Conservation (phyloP, 2,113 vertebrate species). For the Bostrychus sinensis region DNA sequence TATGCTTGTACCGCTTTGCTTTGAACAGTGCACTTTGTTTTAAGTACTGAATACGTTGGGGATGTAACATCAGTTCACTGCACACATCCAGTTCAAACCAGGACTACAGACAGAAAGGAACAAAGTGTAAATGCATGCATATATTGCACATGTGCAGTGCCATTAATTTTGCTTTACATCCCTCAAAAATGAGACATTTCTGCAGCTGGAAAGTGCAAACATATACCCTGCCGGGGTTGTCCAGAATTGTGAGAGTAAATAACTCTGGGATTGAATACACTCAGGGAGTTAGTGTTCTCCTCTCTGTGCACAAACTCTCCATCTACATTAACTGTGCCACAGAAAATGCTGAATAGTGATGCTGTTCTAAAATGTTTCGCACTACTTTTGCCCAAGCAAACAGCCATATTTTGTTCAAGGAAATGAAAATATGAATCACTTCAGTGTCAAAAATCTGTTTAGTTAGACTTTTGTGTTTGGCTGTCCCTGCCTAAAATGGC, state of each 20-base stretch:
- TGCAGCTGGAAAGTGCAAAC: slow-evolving; percentile 27
- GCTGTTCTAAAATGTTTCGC: slow-evolving; percentile 25
- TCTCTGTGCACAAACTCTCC: slow-evolving; percentile 39
- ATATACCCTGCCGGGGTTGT: neutral
- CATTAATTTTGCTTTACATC: slow-evolving; percentile 20
- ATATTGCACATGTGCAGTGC: slow-evolving; percentile 22
- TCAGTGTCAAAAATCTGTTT: slow-evolving; percentile 18
- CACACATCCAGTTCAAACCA: slow-evolving; percentile 1
- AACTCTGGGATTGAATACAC: slow-evolving; percentile 58
- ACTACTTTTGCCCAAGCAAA: slow-evolving; percentile 23
- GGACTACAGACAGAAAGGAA: slow-evolving; percentile 14
- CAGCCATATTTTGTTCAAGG: slow-evolving; percentile 40
- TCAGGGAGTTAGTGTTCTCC: slow-evolving; percentile 67
- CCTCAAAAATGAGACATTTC: slow-evolving; percentile 28
- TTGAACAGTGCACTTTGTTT: slow-evolving; percentile 6
- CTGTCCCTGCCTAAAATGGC: slow-evolving; percentile 5
- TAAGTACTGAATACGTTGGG: neutral
- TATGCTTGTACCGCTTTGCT: slow-evolving; percentile 2
- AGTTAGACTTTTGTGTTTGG: slow-evolving; percentile 9
- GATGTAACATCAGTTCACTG: slow-evolving; percentile 25
- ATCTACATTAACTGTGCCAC: slow-evolving; percentile 38
- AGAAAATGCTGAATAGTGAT: slow-evolving; percentile 18
- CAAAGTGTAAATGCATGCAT: neutral
- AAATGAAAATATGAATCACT: slow-evolving; percentile 23
- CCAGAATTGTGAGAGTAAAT: slow-evolving; percentile 2